Evolutionary conservation across 2,888 invertebrate genomes (phyloP), one percentile per base, ranked within the genome.

Genomic region (Lasioglossum calceatum): DNA sequence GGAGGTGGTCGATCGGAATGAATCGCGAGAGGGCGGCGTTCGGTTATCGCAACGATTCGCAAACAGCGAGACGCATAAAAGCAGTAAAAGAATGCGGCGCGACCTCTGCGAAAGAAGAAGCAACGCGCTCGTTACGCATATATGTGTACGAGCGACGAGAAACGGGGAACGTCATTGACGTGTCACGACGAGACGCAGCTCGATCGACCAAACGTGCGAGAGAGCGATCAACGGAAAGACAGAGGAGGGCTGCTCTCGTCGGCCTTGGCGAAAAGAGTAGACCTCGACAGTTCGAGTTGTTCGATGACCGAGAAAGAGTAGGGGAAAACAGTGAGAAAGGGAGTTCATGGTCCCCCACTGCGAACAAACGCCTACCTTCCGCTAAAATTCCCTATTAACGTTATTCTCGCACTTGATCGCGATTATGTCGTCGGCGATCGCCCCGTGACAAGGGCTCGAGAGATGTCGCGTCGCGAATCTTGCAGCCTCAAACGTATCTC

Each of bases 201-300:
- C 36, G 36, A 23, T 7, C 42, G 42, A 72, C 27, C 36, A 61
- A 67, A 32, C 39, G 27, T 39, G 44, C 73, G 70, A 76, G 44
- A 10, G 61, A 71, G 70, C 64, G n/a, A 54, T 58, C 16, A 67
- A 85, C 67, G 80, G 77, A 72, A 80, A 50, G 64, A 81, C 67
- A 50, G 36, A 75, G 74, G 54, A 47, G 54, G 74, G 72, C 77
- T 79, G 58, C 47, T 71, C 71, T 73, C 79, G 64, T 83, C 87
- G 89, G 67, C 89, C 89, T 91, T 90, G 89, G 77, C 76, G 85
- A 87, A 89, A 87, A 85, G 83, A 89, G 82, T 70, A 90, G 67
- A 70, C 81, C 86, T 82, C 79, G 81, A 42, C 67, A 74, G 39
- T 64, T 79, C 42, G 50, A 75, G 82, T 72, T 85, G 88, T 87